phyloP scores from a whole-genome alignment of 2,113 vertebrate genomes.

The Percina caprodes region DNA sequence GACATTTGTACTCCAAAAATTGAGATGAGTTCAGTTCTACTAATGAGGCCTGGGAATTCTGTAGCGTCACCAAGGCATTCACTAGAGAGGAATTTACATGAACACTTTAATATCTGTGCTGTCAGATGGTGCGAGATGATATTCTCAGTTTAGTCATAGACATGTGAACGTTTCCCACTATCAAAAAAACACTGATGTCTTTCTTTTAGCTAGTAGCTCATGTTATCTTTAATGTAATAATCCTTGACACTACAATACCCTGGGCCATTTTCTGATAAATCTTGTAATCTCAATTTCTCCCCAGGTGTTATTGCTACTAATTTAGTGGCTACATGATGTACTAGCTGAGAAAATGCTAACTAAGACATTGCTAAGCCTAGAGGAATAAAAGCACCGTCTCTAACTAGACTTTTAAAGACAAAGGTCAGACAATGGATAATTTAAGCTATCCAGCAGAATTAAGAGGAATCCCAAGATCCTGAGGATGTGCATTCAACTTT shows the following conservation, averaged over 20 bases:
- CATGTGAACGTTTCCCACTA: neutral
- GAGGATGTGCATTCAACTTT: conserved; percentile 22
- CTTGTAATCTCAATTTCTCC: conserved; percentile 5
- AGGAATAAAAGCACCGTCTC: neutral
- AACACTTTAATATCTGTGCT: conserved; percentile 22
- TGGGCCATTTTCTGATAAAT: neutral
- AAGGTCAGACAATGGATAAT: conserved; percentile 31
- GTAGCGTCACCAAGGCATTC: conserved; percentile 9
- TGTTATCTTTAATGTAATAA: conserved; percentile 24
- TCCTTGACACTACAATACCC: neutral
- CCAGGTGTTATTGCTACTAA: neutral
- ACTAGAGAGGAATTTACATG: conserved; percentile 19
- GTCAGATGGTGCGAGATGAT: conserved; percentile 8
- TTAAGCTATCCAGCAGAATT: conserved; percentile 11
- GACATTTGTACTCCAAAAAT: conserved; percentile 38
- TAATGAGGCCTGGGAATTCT: conserved; percentile 59
- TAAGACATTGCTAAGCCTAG: neutral
- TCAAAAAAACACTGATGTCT: neutral
- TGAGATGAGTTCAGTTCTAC: conserved; percentile 20
- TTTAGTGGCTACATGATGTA: neutral
- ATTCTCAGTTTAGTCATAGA: conserved; percentile 2
- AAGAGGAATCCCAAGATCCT: conserved; percentile 12
- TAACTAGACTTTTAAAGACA: neutral
- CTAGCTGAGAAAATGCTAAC: conserved; percentile 7
- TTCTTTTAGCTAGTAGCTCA: neutral